Conservation (phyloP, 1,140 invertebrate genomes). For the Drosophila varians region DNA sequence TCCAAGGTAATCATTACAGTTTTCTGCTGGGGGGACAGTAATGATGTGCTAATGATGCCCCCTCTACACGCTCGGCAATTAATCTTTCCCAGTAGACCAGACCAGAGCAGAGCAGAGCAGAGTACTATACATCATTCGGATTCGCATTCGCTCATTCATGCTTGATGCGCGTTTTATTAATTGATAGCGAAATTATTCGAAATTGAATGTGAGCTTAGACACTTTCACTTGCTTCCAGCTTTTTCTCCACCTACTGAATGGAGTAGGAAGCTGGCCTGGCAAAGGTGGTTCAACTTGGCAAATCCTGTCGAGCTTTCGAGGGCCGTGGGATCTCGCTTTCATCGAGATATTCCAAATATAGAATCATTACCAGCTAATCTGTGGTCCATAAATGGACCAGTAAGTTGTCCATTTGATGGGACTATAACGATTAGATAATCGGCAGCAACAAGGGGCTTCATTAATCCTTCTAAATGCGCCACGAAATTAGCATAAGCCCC, state of each 20-base stretch:
- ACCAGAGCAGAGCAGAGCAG: slow-evolving; percentile 38
- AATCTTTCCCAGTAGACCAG: slow-evolving; percentile 61
- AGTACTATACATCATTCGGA: slow-evolving; percentile 26
- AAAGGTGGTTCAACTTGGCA: slow-evolving; percentile 4
- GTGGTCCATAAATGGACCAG: slow-evolving; percentile 1
- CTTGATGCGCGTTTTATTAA: slow-evolving; percentile 62
- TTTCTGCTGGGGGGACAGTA: slow-evolving; percentile 47
- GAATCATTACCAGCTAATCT: not conserved
- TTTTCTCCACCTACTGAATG: slow-evolving; percentile 14
- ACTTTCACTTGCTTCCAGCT: slow-evolving; percentile 65
- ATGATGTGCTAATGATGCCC: slow-evolving; percentile 76
- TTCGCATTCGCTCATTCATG: slow-evolving; percentile 49
- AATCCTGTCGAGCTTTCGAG: too few species aligned
- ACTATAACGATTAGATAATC: slow-evolving; percentile 39
- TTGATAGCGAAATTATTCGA: slow-evolving; percentile 76
- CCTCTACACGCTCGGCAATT: slow-evolving; percentile 51
- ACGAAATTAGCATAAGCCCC: slow-evolving; percentile 46
- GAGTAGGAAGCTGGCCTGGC: slow-evolving; percentile 11
- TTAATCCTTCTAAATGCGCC: slow-evolving; percentile 57
- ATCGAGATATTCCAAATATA: not conserved
- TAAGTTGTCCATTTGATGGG: slow-evolving; percentile 3
- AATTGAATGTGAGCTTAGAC: slow-evolving; percentile 69
- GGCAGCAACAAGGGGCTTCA: slow-evolving; percentile 7
- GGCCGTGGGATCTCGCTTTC: not conserved
- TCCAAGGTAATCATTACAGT: slow-evolving; percentile 39